Evolutionary conservation across 1,140 invertebrate genomes (phyloP).

Genomic region (Caenorhabditis briggsae): DNA sequence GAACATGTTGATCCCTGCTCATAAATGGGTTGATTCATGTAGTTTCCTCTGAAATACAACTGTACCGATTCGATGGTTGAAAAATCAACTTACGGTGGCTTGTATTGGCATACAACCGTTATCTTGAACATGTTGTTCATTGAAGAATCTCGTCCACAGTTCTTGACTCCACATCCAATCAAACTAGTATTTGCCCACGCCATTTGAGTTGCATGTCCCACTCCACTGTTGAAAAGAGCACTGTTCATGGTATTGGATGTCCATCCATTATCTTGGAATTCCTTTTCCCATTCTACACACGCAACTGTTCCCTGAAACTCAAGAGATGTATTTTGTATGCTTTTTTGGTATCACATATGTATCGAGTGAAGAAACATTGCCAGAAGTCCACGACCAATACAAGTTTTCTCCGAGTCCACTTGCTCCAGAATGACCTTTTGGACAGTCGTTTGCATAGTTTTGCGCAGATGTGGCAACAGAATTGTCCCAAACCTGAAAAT

Average conservation of each 20-base stretch:
- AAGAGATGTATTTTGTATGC: neutral
- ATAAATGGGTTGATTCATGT: neutral
- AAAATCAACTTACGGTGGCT: neutral
- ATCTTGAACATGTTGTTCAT: conserved; percentile 20
- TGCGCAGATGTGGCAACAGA: conserved; percentile 2
- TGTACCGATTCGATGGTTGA: neutral
- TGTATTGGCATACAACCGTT: conserved; percentile 23
- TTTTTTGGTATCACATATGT: neutral
- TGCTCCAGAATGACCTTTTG: neutral
- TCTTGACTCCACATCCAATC: conserved; percentile 31
- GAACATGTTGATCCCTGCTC: conserved; percentile 3
- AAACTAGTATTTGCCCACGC: neutral
- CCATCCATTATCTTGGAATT: conserved; percentile 43
- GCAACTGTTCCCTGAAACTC: conserved; percentile 8
- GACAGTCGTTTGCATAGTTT: conserved; percentile 7
- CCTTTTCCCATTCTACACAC: conserved; percentile 17
- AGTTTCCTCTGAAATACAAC: conserved; percentile 19
- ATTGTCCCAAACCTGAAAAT: neutral
- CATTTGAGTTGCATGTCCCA: conserved; percentile 54
- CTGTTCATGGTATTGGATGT: neutral
- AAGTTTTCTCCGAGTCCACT: conserved; percentile 17
- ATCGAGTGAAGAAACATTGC: neutral
- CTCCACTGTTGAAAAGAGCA: conserved; percentile 33
- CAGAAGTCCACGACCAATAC: conserved; percentile 27
- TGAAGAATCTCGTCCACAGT: neutral